phyloP scores from a whole-genome alignment of 2,113 vertebrate species.

The Apteryx owenii region DNA sequence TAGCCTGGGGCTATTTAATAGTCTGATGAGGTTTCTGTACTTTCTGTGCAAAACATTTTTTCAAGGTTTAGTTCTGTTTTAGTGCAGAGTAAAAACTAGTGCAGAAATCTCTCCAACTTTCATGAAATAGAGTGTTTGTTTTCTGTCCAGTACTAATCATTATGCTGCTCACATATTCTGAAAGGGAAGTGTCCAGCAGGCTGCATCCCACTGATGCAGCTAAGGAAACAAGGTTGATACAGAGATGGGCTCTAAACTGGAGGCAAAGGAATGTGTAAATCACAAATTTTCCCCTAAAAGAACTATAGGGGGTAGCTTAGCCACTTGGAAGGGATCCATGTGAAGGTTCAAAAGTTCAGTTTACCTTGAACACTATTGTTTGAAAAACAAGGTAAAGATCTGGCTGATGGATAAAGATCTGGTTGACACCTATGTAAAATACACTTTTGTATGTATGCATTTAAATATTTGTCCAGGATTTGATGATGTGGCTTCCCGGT shows the following conservation, averaged over 20 bases:
- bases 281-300: not conserved
- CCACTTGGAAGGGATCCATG: not conserved
- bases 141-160: not conserved
- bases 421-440: not conserved
- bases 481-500: not conserved
- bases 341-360: not conserved
- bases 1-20: not conserved
- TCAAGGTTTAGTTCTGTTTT: not conserved
- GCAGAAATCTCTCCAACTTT: not conserved
- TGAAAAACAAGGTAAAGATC: not conserved
- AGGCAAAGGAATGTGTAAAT: not conserved
- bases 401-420: not conserved
- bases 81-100: not conserved
- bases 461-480: not conserved
- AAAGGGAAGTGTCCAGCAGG: not conserved
- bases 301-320: not conserved
- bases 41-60: not conserved
- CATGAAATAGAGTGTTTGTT: not conserved
- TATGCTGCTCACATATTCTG: constrained; percentile 3
- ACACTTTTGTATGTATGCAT: not conserved
- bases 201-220: not conserved
- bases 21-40: not conserved
- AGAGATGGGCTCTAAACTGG: not conserved
- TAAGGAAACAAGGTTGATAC: not conserved
- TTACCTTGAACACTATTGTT: not conserved